Base-by-base conservation (phyloP, 92 coral and sea anemone species). In the Chrysogorgia sp. region DNA sequence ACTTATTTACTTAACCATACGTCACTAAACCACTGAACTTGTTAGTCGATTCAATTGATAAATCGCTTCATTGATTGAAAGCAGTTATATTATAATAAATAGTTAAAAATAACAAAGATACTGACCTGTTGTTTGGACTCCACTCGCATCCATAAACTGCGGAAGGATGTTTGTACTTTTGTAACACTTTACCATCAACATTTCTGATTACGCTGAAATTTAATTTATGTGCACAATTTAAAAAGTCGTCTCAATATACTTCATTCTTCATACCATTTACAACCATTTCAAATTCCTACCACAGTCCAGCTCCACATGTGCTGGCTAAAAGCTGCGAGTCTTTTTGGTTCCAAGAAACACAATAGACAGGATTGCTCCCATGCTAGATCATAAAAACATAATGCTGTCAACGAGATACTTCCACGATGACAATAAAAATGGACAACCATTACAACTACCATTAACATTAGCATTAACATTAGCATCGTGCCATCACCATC, bases 111-210 rank as follows among this genome's bases (percentile, higher is more conserved):
- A 25, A 7, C 22, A 4, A 12, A 1, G 28, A 35, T 34, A 8
- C 63, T 61, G 58, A 94, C 98, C 98, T 94, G 96, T 94, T 94
- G 65, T 94, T 94, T 5, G 92, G 90, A 63, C 98, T 94, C 98
- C 98, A 94, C 56, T 94, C 98, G 87, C 98, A 94, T 10, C 98
- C 98, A 59, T 91, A 94, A 26, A 94, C 98, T 26, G 97, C 86
- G 12, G 96, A 96, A 65, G 98, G 98, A 63, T 94, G 98, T 59
- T 83, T 91, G 84, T 94, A 94, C 45, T 63, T 85, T 85, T 94
- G 90, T 14, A 94, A 49, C 17, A 91, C 70, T 62, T 88, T 63
- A 29, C 98, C 97, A 85, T 94, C 98, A 45, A 94, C 83, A 53
- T 87, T 88, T 50, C 98, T 76, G n/a, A 94, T 90, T 52, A 94